A percentile compares a stretch with the other conserved stretches of the same genome.
These are phyloP conservation scores for Damaliscus lunatus DNA, from an alignment of 2,113 vertebrate species.

Conservation along the genomic window DNA sequence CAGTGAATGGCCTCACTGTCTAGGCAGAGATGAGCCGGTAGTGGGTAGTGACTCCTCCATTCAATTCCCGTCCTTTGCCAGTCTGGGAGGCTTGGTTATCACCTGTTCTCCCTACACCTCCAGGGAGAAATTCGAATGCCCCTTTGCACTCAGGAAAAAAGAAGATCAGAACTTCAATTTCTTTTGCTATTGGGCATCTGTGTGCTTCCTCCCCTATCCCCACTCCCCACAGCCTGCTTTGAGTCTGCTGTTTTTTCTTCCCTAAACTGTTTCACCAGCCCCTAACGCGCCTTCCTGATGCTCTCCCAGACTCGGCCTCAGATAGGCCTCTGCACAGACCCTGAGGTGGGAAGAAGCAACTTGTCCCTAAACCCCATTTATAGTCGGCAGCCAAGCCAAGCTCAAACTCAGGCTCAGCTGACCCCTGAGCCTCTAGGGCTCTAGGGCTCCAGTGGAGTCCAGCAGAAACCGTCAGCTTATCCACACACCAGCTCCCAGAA, in stretches of 20 bases:
- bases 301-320: background rate
- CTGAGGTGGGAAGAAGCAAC: background rate
- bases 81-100: background rate
- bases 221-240: accelerated
- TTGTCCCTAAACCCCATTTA: background rate
- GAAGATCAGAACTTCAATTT: background rate
- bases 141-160: background rate
- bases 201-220: background rate
- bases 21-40: accelerated
- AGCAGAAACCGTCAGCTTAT: background rate
- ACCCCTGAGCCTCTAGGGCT: background rate
- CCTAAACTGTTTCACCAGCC: background rate
- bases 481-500: background rate
- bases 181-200: background rate
- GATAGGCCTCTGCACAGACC: background rate
- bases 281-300: accelerated
- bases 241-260: background rate
- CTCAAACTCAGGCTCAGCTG: background rate
- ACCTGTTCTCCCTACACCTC: background rate
- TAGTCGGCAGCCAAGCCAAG: background rate
- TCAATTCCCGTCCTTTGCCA: background rate
- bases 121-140: background rate
- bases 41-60: background rate
- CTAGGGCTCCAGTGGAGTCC: background rate
- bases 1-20: slow-evolving; percentile 30